Conservation (phyloP, 2,113 vertebrate genomes). For the Nannospalax galili region DNA sequence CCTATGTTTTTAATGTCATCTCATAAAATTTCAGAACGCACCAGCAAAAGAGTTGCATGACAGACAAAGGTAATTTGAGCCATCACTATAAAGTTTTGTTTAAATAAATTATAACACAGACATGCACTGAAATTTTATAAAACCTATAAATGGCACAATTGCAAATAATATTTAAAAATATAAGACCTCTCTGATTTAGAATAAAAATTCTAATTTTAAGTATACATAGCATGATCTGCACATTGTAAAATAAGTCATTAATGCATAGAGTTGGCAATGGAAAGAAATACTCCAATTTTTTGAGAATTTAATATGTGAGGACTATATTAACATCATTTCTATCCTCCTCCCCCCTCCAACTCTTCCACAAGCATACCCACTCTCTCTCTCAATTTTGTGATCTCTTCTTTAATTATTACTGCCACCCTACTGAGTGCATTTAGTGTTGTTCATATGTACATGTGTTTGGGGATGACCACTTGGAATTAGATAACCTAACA, state of each 20-base stretch:
- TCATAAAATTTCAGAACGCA: conserved; percentile 4
- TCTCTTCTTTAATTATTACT: too few relatives aligned
- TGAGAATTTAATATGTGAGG: not conserved
- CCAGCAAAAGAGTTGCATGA: not conserved
- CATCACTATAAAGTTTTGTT: not conserved
- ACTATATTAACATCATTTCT: too few relatives aligned
- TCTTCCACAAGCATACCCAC: too few relatives aligned
- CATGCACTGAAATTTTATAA: not conserved
- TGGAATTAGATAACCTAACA: too few relatives aligned
- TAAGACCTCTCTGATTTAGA: conserved; percentile 1
- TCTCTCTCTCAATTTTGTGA: too few relatives aligned
- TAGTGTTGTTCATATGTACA: too few relatives aligned
- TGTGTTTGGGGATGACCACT: too few relatives aligned
- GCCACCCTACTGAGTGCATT: too few relatives aligned
- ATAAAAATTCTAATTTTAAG: conserved; percentile 29
- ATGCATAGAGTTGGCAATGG: not conserved
- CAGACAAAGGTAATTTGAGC: not conserved
- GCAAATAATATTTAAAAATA: conserved; percentile 11
- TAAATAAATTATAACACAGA: conserved; percentile 29
- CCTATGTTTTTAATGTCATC: not conserved
- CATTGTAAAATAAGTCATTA: not conserved
- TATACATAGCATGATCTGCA: not conserved
- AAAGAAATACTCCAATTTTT: conserved; percentile 11
- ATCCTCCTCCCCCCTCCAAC: too few relatives aligned
- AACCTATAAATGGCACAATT: not conserved